Evolutionary conservation across 1,140 invertebrate species (phyloP).

Genomic region (Metaphire vulgaris): DNA sequence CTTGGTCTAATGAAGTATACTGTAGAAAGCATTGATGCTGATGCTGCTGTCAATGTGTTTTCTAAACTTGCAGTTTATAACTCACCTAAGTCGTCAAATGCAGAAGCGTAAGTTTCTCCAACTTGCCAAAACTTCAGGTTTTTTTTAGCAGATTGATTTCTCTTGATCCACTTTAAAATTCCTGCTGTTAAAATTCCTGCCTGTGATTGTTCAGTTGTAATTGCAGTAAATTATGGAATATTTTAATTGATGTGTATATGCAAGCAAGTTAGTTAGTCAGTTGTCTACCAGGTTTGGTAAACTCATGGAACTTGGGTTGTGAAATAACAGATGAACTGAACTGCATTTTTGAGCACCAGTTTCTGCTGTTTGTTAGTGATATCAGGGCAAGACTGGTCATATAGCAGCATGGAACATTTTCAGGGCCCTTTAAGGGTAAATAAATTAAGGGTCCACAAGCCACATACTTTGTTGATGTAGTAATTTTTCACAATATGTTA

Average conservation of each 20-base stretch:
- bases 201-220: background rate
- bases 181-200: no score
- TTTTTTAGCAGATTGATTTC: background rate
- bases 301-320: no score
- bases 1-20: conserved; percentile 59
- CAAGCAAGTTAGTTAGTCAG: background rate
- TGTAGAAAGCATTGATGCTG: conserved; percentile 42
- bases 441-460: no score
- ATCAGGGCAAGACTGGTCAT: no score
- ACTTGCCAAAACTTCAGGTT: background rate
- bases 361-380: no score
- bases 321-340: no score
- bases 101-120: background rate
- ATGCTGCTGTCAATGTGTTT: conserved; percentile 5
- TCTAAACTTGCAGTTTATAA: conserved; percentile 30
- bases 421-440: no score
- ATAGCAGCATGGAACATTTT: no score
- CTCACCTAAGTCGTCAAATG: background rate
- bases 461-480: no score
- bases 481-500: no score
- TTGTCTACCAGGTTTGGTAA: no score
- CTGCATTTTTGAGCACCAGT: no score
- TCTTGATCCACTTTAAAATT: background rate
- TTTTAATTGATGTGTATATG: background rate
- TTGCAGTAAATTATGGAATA: background rate